phyloP scores from a whole-genome alignment of 2,797 vertebrate genomes.

The Rhynchotus rufescens region DNA sequence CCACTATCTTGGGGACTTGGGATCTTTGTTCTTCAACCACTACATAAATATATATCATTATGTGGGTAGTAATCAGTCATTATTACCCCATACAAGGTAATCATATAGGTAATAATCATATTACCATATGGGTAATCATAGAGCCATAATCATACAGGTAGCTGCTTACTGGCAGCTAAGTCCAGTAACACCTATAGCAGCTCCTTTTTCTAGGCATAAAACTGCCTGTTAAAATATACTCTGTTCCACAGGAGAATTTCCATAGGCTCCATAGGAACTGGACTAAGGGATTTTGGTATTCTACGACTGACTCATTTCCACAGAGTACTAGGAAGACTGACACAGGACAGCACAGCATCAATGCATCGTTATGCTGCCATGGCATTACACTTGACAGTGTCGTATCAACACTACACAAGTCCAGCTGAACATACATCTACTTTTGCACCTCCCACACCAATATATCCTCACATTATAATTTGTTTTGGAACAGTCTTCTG shows the following conservation, averaged over 20 bases:
- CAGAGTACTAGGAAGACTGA: neutral
- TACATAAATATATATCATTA: neutral
- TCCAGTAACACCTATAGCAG: neutral
- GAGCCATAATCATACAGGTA: too few relatives aligned
- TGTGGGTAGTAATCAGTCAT: neutral
- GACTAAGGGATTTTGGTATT: neutral
- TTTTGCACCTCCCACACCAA: neutral
- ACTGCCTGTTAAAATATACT: neutral
- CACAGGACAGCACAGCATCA: neutral
- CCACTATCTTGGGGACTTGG: neutral
- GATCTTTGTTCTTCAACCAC: neutral
- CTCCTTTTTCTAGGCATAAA: neutral
- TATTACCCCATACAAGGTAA: too few relatives aligned
- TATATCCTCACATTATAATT: neutral
- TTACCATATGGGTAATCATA: too few relatives aligned
- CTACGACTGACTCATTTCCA: neutral
- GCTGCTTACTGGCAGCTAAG: neutral
- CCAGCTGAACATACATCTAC: neutral
- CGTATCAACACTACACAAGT: neutral
- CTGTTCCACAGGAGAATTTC: neutral
- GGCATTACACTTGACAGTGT: neutral
- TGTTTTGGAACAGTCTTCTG: neutral
- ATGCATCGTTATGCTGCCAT: neutral
- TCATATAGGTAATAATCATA: too few relatives aligned
- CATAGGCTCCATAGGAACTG: neutral